Conservation (phyloP, 2,797 vertebrate species). For the Acropternis orthonyx region DNA sequence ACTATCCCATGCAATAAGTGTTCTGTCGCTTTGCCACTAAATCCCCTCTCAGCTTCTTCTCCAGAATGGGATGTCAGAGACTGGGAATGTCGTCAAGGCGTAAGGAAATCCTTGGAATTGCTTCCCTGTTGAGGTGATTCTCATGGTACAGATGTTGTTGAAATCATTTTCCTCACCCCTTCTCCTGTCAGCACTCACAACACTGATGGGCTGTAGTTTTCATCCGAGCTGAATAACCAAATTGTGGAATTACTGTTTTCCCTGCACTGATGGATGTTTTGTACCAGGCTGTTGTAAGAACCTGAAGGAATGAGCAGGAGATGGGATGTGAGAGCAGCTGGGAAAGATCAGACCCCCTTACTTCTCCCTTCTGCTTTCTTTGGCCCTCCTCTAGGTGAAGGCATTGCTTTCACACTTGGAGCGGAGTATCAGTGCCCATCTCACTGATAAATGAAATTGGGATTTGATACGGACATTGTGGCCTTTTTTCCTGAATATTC, state of each 20-base stretch:
- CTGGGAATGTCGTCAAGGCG: neutral
- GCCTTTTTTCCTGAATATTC: neutral
- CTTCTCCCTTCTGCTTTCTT: neutral
- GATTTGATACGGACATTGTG: neutral
- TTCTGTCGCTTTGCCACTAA: neutral
- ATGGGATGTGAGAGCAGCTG: neutral
- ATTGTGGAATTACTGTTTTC: neutral
- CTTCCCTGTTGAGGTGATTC: neutral
- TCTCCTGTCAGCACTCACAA: neutral
- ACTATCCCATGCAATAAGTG: neutral
- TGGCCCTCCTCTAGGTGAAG: neutral
- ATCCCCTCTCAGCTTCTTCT: neutral
- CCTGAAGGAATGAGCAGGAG: slow-evolving; percentile 23
- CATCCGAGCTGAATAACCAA: neutral
- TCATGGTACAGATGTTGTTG: neutral
- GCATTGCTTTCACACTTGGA: neutral
- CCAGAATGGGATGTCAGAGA: neutral
- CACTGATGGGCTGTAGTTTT: neutral
- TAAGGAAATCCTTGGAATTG: neutral
- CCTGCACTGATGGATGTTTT: neutral
- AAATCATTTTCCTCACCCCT: neutral
- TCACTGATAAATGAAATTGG: neutral
- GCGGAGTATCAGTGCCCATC: neutral
- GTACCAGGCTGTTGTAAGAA: slow-evolving; percentile 6
- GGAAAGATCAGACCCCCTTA: neutral